phyloP scores from a whole-genome alignment of 1,140 invertebrate species.

The silkworm (Bombyx mori) region DNA sequence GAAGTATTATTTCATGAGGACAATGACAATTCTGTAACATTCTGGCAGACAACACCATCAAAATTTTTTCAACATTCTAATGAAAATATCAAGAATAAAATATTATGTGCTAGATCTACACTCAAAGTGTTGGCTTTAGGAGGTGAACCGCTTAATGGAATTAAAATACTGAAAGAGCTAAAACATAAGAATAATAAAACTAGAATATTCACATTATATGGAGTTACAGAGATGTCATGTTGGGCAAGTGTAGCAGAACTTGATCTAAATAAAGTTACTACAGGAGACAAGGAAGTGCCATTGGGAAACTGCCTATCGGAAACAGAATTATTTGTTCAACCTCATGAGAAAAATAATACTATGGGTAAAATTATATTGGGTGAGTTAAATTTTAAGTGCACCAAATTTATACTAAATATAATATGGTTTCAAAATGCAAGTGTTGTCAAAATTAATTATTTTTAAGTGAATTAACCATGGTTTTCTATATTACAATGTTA shows the following conservation, averaged over 20 bases:
- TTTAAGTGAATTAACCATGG: background rate
- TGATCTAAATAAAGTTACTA: conserved; percentile 32
- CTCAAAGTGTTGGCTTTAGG: conserved; percentile 75
- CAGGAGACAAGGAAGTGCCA: conserved; percentile 46
- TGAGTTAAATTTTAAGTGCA: conserved; percentile 27
- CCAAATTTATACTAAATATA: background rate
- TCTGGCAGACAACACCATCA: conserved; percentile 85
- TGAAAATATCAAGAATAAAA: conserved; percentile 67
- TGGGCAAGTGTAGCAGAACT: conserved; percentile 81
- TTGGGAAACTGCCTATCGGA: conserved; percentile 76
- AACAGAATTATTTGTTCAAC: conserved; percentile 72
- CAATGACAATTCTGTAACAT: conserved; percentile 69
- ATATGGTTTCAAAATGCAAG: too few species aligned
- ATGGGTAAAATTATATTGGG: conserved; percentile 75
- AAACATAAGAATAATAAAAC: conserved; percentile 70
- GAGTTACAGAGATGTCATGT: conserved; percentile 87
- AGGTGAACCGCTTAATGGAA: conserved; percentile 73
- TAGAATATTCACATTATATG: conserved; percentile 83
- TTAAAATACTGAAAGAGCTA: conserved; percentile 58
- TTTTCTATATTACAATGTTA: background rate
- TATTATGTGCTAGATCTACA: conserved; percentile 70
- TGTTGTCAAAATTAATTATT: background rate
- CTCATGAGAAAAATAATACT: conserved; percentile 34
- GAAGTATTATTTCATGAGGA: conserved; percentile 59
- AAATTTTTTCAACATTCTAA: conserved; percentile 75